Evolutionary conservation across 2,797 vertebrate genomes (phyloP).

Genomic region (Chelon auratus): DNA sequence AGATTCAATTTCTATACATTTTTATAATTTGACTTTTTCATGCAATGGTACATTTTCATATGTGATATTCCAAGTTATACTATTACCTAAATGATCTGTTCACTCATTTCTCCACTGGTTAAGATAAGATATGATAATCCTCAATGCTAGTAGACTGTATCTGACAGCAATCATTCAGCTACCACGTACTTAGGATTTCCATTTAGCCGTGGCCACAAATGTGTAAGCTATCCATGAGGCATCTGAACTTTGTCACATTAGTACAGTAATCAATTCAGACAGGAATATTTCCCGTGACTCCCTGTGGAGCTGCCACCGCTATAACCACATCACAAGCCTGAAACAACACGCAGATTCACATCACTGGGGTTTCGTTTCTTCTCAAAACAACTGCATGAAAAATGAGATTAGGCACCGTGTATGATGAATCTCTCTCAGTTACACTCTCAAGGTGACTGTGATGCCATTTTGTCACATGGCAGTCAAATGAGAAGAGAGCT

Average conservation of each 20-base stretch:
- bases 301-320: not conserved
- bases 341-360: not conserved
- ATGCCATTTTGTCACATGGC: conserved; percentile 6
- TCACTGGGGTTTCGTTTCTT: not conserved
- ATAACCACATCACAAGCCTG: not conserved
- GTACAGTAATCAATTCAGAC: not conserved
- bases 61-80: not conserved
- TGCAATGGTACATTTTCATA: not conserved
- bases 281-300: not conserved
- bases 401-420: not conserved
- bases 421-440: not conserved
- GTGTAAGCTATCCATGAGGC: no score
- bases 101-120: not conserved
- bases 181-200: not conserved
- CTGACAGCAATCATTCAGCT: no score
- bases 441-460: conserved; percentile 9
- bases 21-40: not conserved
- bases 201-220: no score
- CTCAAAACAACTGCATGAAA: conserved; percentile 4
- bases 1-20: not conserved
- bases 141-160: no score
- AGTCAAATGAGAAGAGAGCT: conserved; percentile 22
- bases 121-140: no score
- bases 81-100: not conserved
- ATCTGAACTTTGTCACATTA: not conserved